These are phyloP conservation scores for Pandemis cinnamomeana DNA, from an alignment of 2,888 invertebrate genomes.

Conservation along the genomic window DNA sequence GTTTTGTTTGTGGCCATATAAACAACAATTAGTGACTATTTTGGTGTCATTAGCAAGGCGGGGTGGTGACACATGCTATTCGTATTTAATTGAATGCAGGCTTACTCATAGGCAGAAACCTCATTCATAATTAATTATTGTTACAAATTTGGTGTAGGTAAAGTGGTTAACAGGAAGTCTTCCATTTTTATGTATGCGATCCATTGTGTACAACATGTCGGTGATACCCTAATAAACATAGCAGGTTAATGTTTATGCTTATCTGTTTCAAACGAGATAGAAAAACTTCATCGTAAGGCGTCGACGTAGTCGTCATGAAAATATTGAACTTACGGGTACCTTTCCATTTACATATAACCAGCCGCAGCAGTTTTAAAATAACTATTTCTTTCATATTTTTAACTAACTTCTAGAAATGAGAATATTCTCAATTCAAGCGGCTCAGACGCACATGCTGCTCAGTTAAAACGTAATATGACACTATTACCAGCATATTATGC, in stretches of 20 bases:
- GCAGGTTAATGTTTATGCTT: neutral
- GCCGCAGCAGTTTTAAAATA: too few relatives aligned
- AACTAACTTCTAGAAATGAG: too few relatives aligned
- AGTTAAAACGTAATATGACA: neutral
- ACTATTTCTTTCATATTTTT: too few relatives aligned
- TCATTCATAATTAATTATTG: slow-evolving; percentile 76
- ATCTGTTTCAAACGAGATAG: neutral
- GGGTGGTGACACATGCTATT: slow-evolving; percentile 20
- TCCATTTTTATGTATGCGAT: slow-evolving; percentile 42
- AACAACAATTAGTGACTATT: slow-evolving; percentile 21
- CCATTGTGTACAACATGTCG: neutral
- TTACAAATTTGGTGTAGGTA: slow-evolving; percentile 59
- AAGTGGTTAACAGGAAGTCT: slow-evolving; percentile 56
- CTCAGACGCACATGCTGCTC: neutral
- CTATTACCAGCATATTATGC: neutral
- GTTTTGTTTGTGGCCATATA: neutral
- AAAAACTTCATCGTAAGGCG: neutral
- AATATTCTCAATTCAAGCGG: neutral
- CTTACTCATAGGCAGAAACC: slow-evolving; percentile 61
- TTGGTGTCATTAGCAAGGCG: slow-evolving; percentile 1
- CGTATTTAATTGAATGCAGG: slow-evolving; percentile 42
- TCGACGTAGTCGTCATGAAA: neutral
- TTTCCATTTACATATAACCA: too few relatives aligned
- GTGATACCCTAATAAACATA: neutral
- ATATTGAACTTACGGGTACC: neutral